phyloP scores from a whole-genome alignment of 1,140 invertebrate species.

The Nymphalis io region DNA sequence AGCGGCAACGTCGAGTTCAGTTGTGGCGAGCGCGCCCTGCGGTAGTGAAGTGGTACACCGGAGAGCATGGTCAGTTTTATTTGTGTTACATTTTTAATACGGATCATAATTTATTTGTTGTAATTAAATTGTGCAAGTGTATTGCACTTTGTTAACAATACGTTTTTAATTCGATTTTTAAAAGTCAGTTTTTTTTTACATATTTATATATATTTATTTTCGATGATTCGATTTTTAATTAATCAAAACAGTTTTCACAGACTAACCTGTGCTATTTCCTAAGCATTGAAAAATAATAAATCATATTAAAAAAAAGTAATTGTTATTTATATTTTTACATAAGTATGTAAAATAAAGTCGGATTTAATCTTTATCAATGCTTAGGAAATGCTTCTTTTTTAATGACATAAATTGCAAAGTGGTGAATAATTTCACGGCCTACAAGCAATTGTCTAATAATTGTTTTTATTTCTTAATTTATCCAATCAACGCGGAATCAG shows the following conservation, averaged over 20 bases:
- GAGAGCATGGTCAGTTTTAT: constrained; percentile 67
- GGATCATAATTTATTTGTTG: constrained; percentile 19
- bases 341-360: too few relatives aligned
- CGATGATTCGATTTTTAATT: neutral
- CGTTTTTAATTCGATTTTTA: neutral
- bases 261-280: too few relatives aligned
- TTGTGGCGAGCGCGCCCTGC: constrained; percentile 54
- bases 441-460: neutral
- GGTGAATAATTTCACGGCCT: neutral
- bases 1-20: constrained; percentile 55
- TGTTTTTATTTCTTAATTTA: constrained; percentile 1
- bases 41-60: constrained; percentile 43
- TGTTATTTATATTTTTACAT: too few relatives aligned
- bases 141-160: too few relatives aligned
- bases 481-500: neutral
- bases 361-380: too few relatives aligned
- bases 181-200: neutral
- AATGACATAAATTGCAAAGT: too few relatives aligned
- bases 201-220: neutral
- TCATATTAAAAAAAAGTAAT: too few relatives aligned
- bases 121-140: constrained; percentile 23
- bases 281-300: too few relatives aligned
- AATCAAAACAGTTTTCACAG: too few relatives aligned
- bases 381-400: too few relatives aligned
- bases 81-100: constrained; percentile 42